Base-by-base conservation (phyloP, 2,888 invertebrate genomes). In the Ganaspis brasiliensis region DNA sequence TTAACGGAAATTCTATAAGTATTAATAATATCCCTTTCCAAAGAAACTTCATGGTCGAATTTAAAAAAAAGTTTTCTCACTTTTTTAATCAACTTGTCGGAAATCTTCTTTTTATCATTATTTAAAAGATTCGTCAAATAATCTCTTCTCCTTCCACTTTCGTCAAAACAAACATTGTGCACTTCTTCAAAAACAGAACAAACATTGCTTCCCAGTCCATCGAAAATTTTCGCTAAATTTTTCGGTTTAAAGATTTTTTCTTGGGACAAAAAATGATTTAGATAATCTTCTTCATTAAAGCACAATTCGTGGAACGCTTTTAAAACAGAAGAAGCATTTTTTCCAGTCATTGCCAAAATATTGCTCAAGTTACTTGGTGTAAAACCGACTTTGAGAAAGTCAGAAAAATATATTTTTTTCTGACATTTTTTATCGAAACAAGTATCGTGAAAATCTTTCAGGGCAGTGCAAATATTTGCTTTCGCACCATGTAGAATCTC, bases 281-380 rank as follows among this genome's bases (percentile, higher is more conserved):
- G 85, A 85, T 86, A 86, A 85, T 87, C 86, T 75, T 82, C 77
- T 86, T 88, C 83, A 56, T 72, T 72, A 84, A 88, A 88, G 84
- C 87, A 88, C 57, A 57, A 74, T 85, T 82, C 82, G 78, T 88
- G 86, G 79, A 89, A 88, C 72, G 86, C 84, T 82, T 52, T 19
- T 2, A 52, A 19, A 8, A 52, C 5, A 24, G 24, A 24, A 24
- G 56, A 24, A 26, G 56, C 56, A 14, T 14, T 56, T 8, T 24
- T 56, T 24, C 56, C 56, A 4, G 56, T 26, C 56, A 56, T 56
- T 2, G 21, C 24, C 10, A 56, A 24, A 24, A 56, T 56, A 1
- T 14, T 56, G 12, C 19, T 19, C 24, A 56, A 52, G 8, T 52
- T 9, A 52, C 19, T 52, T 6, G 52, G 52, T 19, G 52, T 16